phyloP scores from a whole-genome alignment of 1,140 invertebrate species.

The Luehdorfia chinensis region DNA sequence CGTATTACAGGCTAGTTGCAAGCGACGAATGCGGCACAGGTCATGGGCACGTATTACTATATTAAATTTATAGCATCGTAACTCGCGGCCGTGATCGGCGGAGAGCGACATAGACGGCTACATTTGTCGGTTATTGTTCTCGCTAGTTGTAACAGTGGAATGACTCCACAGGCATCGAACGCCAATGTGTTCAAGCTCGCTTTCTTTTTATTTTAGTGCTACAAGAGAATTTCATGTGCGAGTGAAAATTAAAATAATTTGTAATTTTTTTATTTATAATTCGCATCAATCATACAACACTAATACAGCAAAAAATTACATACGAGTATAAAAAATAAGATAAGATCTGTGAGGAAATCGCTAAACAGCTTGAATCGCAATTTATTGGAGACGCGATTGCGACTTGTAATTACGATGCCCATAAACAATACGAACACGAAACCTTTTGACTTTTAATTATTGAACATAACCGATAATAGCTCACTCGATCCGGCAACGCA shows the following conservation, averaged over 20 bases:
- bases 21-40: conserved; percentile 39
- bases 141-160: conserved; percentile 59
- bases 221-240: background rate
- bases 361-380: conserved; percentile 30
- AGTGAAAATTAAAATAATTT: background rate
- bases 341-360: conserved; percentile 16
- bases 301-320: background rate
- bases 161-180: conserved; percentile 20
- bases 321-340: background rate
- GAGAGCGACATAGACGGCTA: conserved; percentile 49
- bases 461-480: conserved; percentile 44
- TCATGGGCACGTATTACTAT: conserved; percentile 61
- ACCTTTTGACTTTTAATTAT: conserved; percentile 64
- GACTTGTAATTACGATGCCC: conserved; percentile 32
- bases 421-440: conserved; percentile 48
- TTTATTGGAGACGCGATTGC: conserved; percentile 30
- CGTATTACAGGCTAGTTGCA: conserved; percentile 39
- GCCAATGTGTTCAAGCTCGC: background rate
- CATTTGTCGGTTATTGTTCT: conserved; percentile 56
- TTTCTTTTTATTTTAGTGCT: background rate
- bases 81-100: conserved; percentile 61
- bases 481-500: conserved; percentile 27
- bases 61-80: conserved; percentile 72
- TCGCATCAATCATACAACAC: no score
- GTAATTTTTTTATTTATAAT: no score